Evolutionary conservation across 2,888 invertebrate genomes (phyloP), one percentile per base, ranked within the genome.

Genomic region (Hirtodrosophila histrioides): DNA sequence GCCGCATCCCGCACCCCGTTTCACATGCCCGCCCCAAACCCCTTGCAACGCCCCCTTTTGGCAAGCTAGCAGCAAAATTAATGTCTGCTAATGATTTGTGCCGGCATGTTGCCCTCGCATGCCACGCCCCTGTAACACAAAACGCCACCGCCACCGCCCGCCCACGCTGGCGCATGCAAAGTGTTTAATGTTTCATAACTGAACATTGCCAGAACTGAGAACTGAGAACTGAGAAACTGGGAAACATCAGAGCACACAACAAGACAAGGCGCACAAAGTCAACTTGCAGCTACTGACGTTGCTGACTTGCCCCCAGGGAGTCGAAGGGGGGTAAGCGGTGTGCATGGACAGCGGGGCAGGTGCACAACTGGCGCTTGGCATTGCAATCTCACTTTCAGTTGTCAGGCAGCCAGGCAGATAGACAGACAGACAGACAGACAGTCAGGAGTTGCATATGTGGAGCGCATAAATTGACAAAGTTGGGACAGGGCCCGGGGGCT

Each of bases 81-180:
- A 78, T 85, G 86, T 78, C 82, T 87, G 82, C 82, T 87, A 85
- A 87, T 87, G 82, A 85, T 87, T 81, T 85, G 82, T 79, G 79
- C 78, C 82, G 60, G 69, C 64, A 60, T 71, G 56, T 39, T 57
- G 68, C 60, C 65, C 63, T 27, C 55, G 29, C 55, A 29, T 53
- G 61, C 68, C 69, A 48, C 60, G 43, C 61, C 53, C 44, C 48
- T 40, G 27, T n/a, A 33, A 33, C 31, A 37, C 29, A 29, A 29
- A 23, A 4, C 17, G 7, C 39, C n/a, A 31, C 12, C 23, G 7
- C 11, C 17, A 17, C 11, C 37, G 2, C 37, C 48, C 27, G n/a
- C 35, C 4, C 31, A 1, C 40, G 17, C 60, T 8, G 63, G 4
- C 49, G 55, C 76, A 69, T 70, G 80, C 75, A 80, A 80, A 83